Percentiles rank a stretch among this genome's conserved stretches.
Evolutionary conservation across 2,113 vertebrate genomes (phyloP).

Genomic region (Suncus etruscus): DNA sequence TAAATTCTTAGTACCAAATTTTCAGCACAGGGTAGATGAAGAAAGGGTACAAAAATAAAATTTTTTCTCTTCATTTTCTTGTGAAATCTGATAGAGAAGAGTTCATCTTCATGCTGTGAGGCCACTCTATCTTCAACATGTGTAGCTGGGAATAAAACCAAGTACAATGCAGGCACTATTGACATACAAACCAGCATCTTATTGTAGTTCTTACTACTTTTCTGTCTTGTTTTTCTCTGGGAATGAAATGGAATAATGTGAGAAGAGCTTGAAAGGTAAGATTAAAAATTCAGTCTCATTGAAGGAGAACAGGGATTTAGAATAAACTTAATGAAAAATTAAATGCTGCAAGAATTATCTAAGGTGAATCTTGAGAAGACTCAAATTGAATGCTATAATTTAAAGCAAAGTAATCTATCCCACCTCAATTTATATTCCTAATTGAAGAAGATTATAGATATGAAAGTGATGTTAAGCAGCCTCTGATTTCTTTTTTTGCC

Average conservation of each 20-base stretch:
- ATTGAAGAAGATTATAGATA: neutral
- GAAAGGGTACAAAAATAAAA: neutral
- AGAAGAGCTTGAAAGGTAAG: neutral
- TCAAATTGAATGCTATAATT: neutral
- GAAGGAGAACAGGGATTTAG: neutral
- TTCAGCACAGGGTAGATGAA: neutral
- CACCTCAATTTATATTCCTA: neutral
- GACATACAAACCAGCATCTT: neutral
- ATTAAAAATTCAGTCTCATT: neutral
- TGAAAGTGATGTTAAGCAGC: neutral
- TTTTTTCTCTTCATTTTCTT: neutral
- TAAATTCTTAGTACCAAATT: neutral
- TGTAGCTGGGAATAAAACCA: neutral
- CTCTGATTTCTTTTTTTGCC: no score
- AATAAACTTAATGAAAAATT: neutral
- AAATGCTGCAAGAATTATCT: neutral
- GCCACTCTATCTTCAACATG: neutral
- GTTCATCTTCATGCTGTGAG: neutral
- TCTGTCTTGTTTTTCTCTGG: neutral
- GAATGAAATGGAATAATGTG: neutral
- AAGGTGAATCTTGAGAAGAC: neutral
- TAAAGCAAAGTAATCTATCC: neutral
- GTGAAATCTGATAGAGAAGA: neutral
- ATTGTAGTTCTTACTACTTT: neutral
- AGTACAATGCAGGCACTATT: accelerated